These are phyloP conservation scores for Panthera tigris DNA, from an alignment of 2,113 vertebrate genomes.

Conservation along the genomic window DNA sequence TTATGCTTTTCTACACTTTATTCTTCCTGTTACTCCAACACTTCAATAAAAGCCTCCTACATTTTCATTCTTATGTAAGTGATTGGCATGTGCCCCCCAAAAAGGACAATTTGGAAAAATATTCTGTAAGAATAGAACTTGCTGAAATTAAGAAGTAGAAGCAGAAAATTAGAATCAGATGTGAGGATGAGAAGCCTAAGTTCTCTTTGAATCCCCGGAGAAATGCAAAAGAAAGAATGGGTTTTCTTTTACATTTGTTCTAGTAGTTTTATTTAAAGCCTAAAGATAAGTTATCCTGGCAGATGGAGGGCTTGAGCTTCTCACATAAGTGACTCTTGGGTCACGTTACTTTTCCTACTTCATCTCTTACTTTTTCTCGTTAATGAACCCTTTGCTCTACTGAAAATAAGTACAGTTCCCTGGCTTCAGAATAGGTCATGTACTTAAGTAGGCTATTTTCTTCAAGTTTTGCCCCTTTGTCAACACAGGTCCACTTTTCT, in stretches of 20 bases:
- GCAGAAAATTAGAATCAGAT: slow-evolving; percentile 25
- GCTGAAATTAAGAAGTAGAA: slow-evolving; percentile 50
- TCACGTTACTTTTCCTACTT: not conserved
- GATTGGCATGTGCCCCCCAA: not conserved
- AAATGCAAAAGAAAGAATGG: not conserved
- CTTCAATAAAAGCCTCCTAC: slow-evolving; percentile 37
- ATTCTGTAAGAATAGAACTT: not conserved
- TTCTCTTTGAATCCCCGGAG: slow-evolving; percentile 20
- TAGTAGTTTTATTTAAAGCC: slow-evolving; percentile 24
- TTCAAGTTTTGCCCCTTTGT: not conserved
- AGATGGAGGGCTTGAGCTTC: not conserved
- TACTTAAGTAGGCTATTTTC: not conserved
- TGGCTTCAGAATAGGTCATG: not conserved
- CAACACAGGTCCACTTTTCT: not conserved
- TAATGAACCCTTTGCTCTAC: not conserved
- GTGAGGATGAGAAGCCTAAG: not conserved
- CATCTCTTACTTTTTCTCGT: not conserved
- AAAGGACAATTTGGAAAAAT: not conserved
- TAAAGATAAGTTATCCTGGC: not conserved
- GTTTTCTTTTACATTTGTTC: not conserved
- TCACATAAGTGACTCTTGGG: not conserved
- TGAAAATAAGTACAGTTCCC: not conserved
- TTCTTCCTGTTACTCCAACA: slow-evolving; percentile 3
- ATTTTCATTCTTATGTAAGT: slow-evolving; percentile 34
- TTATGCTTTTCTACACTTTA: not conserved